Evolutionary conservation across 2,113 vertebrate species (phyloP).

Genomic region (Sander vitreus): DNA sequence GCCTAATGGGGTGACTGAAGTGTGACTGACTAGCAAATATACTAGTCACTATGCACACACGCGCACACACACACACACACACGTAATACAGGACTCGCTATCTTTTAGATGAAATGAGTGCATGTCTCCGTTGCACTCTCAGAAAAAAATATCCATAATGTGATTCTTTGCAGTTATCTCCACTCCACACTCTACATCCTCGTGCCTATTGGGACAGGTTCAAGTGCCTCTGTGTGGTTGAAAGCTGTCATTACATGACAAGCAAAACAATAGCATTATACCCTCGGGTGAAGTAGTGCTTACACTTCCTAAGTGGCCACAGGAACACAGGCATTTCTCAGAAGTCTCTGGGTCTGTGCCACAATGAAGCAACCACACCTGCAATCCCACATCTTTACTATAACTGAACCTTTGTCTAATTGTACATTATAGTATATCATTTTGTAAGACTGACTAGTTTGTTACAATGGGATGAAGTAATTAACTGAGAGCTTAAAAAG

Average conservation of each 20-base stretch:
- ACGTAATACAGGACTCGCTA: not conserved
- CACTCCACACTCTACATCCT: not conserved
- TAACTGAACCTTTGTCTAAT: not conserved
- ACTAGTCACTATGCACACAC: not conserved
- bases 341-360: not conserved
- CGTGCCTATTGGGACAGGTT: constrained; percentile 16
- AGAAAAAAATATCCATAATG: constrained; percentile 15
- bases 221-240: constrained; percentile 65
- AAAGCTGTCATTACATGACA: constrained; percentile 55
- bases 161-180: constrained; percentile 34
- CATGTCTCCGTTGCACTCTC: not conserved
- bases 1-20: constrained; percentile 18
- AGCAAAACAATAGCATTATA: constrained; percentile 18
- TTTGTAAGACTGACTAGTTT: not conserved
- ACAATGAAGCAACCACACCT: not conserved
- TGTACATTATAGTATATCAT: not conserved
- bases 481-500: not conserved
- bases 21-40: constrained; percentile 23
- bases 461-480: not conserved
- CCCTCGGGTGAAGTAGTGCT: constrained; percentile 12
- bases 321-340: not conserved
- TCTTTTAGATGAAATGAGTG: constrained; percentile 7
- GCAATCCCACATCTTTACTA: not conserved
- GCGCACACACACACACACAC: not conserved
- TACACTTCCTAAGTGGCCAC: constrained; percentile 9